A percentile compares a stretch with the other conserved stretches of the same genome.
Conservation (phyloP, 2,888 invertebrate genomes). For the Phyllotreta striolata region DNA sequence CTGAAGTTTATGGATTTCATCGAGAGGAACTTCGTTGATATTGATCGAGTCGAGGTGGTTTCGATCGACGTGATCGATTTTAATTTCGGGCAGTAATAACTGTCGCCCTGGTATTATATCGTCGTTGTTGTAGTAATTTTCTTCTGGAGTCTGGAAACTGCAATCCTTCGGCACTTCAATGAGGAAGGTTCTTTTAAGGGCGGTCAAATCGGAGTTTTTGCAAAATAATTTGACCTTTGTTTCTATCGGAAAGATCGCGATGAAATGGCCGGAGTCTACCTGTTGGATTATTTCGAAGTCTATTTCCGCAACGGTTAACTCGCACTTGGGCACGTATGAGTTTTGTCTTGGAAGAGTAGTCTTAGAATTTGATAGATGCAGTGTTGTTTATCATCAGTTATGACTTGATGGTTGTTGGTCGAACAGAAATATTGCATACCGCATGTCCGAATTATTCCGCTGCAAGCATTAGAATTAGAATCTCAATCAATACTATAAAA, state of each 20-base stretch:
- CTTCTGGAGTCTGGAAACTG: background rate
- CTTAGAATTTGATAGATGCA: slow-evolving; percentile 1
- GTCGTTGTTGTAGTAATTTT: background rate
- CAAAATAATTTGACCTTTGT: background rate
- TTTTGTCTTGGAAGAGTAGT: too few species aligned
- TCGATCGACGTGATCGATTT: background rate
- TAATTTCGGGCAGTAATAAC: background rate
- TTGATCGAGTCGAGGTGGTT: too few species aligned
- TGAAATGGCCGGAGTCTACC: background rate
- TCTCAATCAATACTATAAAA: too few species aligned
- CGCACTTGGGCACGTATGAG: background rate
- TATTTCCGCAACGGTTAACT: background rate
- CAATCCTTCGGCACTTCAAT: background rate
- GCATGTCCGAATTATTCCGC: too few species aligned
- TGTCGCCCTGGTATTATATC: slow-evolving; percentile 1
- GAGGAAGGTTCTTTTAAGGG: background rate
- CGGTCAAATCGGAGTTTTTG: background rate
- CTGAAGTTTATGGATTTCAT: too few species aligned
- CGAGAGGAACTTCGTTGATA: too few species aligned
- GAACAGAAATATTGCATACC: background rate
- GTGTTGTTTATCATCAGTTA: background rate
- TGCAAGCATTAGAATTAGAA: too few species aligned
- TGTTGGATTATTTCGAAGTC: slow-evolving; percentile 1
- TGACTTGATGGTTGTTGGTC: background rate
- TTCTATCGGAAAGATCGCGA: background rate